Conservation (phyloP, 1,140 invertebrate species). For the Agraylea sexmaculata region DNA sequence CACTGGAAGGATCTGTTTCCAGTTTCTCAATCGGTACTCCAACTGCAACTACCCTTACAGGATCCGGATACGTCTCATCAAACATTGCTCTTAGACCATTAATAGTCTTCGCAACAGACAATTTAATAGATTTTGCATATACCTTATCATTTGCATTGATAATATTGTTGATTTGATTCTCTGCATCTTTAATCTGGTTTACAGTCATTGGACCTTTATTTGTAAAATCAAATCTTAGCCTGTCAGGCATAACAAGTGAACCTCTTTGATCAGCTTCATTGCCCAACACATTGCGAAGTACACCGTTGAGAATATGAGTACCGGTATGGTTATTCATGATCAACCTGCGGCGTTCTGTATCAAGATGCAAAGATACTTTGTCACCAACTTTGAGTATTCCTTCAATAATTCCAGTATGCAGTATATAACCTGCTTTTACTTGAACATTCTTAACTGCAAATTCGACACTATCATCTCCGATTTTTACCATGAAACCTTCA, state of each 20-base stretch:
- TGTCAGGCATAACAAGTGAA: constrained; percentile 95
- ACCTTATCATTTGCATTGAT: constrained; percentile 72
- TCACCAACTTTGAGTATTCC: constrained; percentile 81
- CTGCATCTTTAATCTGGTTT: constrained; percentile 76
- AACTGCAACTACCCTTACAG: constrained; percentile 91
- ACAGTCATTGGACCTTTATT: constrained; percentile 85
- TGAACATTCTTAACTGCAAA: constrained; percentile 92
- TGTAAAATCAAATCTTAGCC: constrained; percentile 94
- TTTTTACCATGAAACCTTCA: constrained; percentile 87
- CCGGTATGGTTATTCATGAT: constrained; percentile 99
- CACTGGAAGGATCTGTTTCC: constrained; percentile 70
- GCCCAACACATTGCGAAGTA: constrained; percentile 77
- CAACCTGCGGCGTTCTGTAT: constrained; percentile 67
- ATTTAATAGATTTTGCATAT: constrained; percentile 78
- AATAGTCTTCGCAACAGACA: constrained; percentile 81
- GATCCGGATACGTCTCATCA: constrained; percentile 97
- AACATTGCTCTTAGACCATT: constrained; percentile 95
- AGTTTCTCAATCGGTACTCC: constrained; percentile 87
- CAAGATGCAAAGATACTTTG: constrained; percentile 68
- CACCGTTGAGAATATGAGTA: constrained; percentile 95
- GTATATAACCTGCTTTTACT: constrained; percentile 88
- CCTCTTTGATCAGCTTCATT: constrained; percentile 93
- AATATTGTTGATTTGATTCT: constrained; percentile 67
- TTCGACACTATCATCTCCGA: constrained; percentile 76
- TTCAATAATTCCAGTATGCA: constrained; percentile 84